phyloP scores from a whole-genome alignment of 2,113 vertebrate genomes.

The Phalacrocorax pelagicus region DNA sequence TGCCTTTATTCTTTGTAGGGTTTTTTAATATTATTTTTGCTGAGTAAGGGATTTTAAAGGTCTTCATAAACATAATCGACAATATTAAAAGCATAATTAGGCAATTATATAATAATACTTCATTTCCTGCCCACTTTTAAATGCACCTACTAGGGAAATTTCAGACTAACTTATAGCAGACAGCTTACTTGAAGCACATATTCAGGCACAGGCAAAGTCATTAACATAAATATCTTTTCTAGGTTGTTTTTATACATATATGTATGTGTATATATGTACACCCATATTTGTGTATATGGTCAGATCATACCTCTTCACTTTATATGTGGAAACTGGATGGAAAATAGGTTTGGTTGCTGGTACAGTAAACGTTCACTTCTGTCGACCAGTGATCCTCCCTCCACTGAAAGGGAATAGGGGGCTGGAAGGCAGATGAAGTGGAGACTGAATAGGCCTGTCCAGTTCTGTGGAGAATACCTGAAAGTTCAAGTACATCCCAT shows the following conservation, averaged over 20 bases:
- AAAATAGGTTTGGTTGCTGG: neutral
- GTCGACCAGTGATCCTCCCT: neutral
- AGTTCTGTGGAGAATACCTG: neutral
- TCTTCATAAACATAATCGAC: neutral
- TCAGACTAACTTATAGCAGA: neutral
- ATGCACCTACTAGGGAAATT: neutral
- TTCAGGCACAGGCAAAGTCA: neutral
- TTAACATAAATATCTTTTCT: neutral
- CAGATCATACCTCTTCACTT: neutral
- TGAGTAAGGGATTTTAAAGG: neutral
- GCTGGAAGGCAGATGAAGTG: neutral
- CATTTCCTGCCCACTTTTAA: neutral
- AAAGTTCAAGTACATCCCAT: neutral
- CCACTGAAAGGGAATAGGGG: neutral
- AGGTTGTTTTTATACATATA: neutral
- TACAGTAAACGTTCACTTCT: neutral
- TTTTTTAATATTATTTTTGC: neutral
- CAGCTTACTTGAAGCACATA: neutral
- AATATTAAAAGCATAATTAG: neutral
- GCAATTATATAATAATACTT: neutral
- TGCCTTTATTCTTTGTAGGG: neutral
- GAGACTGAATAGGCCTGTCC: neutral
- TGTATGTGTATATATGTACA: neutral
- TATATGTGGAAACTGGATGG: neutral
- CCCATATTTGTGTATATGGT: neutral